Evolutionary conservation across 2,797 vertebrate species (phyloP), one percentile per base, ranked within the genome.

Genomic region (Diplodus sargus): DNA sequence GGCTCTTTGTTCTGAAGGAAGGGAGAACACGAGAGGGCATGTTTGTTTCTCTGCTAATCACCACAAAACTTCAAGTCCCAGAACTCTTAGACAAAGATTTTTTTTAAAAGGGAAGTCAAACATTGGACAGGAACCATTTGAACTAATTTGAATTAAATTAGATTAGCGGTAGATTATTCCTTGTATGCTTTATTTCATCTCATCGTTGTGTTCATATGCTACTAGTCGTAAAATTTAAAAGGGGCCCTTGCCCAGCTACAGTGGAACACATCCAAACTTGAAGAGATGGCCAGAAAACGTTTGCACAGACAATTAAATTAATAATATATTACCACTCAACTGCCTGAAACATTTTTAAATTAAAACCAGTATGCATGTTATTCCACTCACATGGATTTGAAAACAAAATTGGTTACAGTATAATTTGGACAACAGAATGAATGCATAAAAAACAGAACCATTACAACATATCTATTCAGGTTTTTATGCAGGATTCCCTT

Each of bases 1-100:
- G 67, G 68, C 67, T 90, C 81, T 90, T 90, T 89, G 85, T 87
- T 90, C 75, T 74, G 60, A 65, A 20, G 39, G 51, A n/a, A 64
- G 12, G 16, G 52, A 64, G 66, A 62, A 76, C 5, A 77, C 15
- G n/a, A 84, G 62, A 66, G 30, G 54, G n/a, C 70, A 49, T 68
- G 49, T 87, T 90, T 85, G 65, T 84, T 84, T 79, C 73, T 63
- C 52, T 74, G 59, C 56, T 84, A 77, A 88, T 86, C 79, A 70
- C 71, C 62, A 74, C n/a, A n/a, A 60, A 81, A 60, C 47, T 39
- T 59, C 4, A 52, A 20, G 47, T 66, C 58, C 52, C 18, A 54
- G 56, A 66, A 65, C 22, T 67, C 52, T 4, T 47, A 12, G 34
- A 25, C 10, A 20, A 18, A 34, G 28, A 62, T 22, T 51, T 16